Conservation (phyloP, 1,140 invertebrate species). For the Paraescarpia echinospica region DNA sequence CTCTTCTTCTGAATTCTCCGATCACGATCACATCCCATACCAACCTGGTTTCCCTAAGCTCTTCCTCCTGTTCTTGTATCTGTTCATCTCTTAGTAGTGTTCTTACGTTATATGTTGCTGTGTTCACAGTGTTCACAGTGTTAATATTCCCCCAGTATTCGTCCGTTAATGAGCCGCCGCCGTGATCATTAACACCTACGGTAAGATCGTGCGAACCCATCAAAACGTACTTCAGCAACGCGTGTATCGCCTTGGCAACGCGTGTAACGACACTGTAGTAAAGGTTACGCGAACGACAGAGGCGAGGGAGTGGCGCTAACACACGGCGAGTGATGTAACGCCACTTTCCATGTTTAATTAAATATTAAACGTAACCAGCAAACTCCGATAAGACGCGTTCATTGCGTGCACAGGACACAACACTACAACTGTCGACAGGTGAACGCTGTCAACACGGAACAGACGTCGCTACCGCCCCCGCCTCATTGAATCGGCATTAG, state of each 20-base stretch:
- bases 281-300: neutral
- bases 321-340: neutral
- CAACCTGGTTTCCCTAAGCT: no score
- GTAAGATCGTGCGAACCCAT: neutral
- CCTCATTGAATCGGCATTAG: neutral
- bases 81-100: no score
- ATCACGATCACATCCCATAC: no score
- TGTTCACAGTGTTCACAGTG: no score
- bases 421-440: neutral
- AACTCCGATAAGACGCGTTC: neutral
- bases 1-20: no score
- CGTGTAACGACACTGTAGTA: neutral
- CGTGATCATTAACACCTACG: neutral
- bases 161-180: neutral
- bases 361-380: neutral
- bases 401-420: neutral
- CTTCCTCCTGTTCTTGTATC: no score
- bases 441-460: neutral
- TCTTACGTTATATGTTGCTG: no score
- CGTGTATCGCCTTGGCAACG: neutral
- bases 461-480: neutral
- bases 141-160: neutral
- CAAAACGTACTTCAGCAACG: neutral
- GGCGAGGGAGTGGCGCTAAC: neutral
- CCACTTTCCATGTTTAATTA: neutral